These are phyloP conservation scores for Takifugu ocellatus DNA, from an alignment of 2,797 vertebrate species.

Conservation along the genomic window DNA sequence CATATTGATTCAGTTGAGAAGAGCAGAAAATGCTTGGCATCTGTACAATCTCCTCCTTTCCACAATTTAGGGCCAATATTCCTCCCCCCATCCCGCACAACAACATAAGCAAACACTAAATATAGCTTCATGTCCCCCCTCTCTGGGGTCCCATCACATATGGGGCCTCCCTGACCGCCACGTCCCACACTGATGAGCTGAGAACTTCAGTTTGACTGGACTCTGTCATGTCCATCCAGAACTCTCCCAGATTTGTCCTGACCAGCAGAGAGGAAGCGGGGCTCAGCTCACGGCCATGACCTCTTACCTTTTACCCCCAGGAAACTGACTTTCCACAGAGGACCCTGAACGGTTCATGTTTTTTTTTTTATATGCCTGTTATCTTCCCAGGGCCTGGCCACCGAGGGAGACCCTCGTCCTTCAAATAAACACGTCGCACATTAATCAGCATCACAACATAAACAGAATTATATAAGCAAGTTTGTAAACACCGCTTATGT, in stretches of 20 bases:
- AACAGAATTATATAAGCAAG: slow-evolving; percentile 50
- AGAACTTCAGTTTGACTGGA: slow-evolving; percentile 32
- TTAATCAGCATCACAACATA: slow-evolving; percentile 57
- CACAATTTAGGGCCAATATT: slow-evolving; percentile 26
- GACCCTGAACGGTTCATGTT: slow-evolving; percentile 19
- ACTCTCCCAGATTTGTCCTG: slow-evolving; percentile 27
- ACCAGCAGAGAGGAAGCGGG: slow-evolving; percentile 53
- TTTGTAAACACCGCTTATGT: slow-evolving; percentile 25
- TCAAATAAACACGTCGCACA: slow-evolving; percentile 60
- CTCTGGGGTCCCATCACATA: slow-evolving; percentile 39
- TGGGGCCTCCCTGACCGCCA: slow-evolving; percentile 1
- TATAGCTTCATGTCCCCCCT: slow-evolving; percentile 38
- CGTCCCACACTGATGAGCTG: slow-evolving; percentile 24
- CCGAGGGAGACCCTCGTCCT: slow-evolving; percentile 20
- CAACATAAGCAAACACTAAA: slow-evolving; percentile 23
- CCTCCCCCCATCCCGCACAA: not conserved
- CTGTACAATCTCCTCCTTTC: slow-evolving; percentile 24
- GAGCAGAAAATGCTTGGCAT: slow-evolving; percentile 13
- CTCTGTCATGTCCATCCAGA: slow-evolving; percentile 27
- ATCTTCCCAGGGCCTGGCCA: slow-evolving; percentile 65
- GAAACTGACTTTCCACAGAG: slow-evolving; percentile 59
- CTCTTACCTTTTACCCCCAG: slow-evolving; percentile 42
- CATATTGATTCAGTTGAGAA: slow-evolving; percentile 30
- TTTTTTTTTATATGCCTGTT: slow-evolving; percentile 21
- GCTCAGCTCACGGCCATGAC: slow-evolving; percentile 35